Percentiles rank a stretch among this genome's conserved stretches.
Conservation (phyloP, 1,140 invertebrate species). For the Halyomorpha halys region DNA sequence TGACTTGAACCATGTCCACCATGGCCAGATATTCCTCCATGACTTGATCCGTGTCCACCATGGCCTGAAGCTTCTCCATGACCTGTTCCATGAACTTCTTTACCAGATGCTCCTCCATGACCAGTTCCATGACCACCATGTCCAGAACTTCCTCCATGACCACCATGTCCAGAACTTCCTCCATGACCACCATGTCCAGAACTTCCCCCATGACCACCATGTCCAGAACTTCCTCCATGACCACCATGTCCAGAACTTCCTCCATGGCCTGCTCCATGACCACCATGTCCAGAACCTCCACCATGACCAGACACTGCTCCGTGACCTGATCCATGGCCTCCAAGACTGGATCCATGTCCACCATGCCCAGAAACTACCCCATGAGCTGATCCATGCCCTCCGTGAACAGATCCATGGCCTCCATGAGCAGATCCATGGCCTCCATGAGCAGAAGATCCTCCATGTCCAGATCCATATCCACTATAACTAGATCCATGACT, state of each 20-base stretch:
- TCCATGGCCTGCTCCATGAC: not conserved
- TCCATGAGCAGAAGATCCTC: not conserved
- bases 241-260: conserved; percentile 1
- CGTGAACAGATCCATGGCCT: not conserved
- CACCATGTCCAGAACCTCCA: not conserved
- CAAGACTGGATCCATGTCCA: not conserved
- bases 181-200: not conserved
- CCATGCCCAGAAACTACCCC: not conserved
- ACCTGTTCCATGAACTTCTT: not conserved
- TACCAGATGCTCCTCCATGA: not conserved
- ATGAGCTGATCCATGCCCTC: not conserved
- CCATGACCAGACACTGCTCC: not conserved
- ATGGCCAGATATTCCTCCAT: not conserved
- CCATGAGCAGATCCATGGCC: not conserved
- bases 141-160: not conserved
- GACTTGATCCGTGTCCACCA: not conserved
- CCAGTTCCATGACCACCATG: not conserved
- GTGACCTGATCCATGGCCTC: not conserved
- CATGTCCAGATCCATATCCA: not conserved
- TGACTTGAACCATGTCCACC: not conserved
- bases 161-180: not conserved
- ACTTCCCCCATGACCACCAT: not conserved
- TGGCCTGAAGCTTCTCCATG: not conserved
- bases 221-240: no score
- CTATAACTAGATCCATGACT: no score